Evolutionary conservation across 2,888 invertebrate genomes (phyloP), one percentile per base, ranked within the genome.

Genomic region (Laspeyria flexula): DNA sequence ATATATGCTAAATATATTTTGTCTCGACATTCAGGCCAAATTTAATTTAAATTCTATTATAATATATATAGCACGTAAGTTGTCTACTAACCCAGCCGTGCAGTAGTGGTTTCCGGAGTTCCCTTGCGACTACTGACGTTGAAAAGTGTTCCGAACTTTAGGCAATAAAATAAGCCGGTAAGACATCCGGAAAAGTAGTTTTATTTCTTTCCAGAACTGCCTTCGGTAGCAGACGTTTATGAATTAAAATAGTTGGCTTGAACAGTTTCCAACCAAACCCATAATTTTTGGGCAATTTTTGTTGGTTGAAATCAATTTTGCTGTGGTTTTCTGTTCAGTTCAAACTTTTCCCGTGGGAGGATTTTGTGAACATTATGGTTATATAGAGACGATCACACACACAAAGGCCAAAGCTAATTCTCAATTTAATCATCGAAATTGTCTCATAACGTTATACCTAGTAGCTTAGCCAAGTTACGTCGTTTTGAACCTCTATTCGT

Each of bases 141-240:
- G 37, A 44, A 44, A 23, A 30, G 30, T 37, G 29, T 10, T 27
- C 21, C 29, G n/a, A 21, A 21, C 13, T n/a, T 30, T 23, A 12
- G n/a, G 44, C 18, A 37, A 35, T 29, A 29, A 43, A 29, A 34
- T 34, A 34, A 34, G 37, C 16, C 16, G 5, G 15, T 15, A 29
- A 44, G 21, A 21, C 35, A 18, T 18, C 15, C 37, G 25, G 15
- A 18, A 43, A 25, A 27, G 25, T 43, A 35, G 11, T 35, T 27
- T 27, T 30, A 41, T 41, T 11, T 18, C 11, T 15, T 11, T n/a
- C n/a, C 3, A 18, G 18, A 18, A 18, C 16, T n/a, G 3, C 13
- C 3, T 16, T 18, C n/a, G 10, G 15, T 35, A 18, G 34, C n/a
- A 37, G 11, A 37, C 37, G 21, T 37, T 37, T 11, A 16, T 18